These are phyloP conservation scores for Trichogramma pretiosum DNA, from an alignment of 1,140 invertebrate species.

Conservation along the genomic window DNA sequence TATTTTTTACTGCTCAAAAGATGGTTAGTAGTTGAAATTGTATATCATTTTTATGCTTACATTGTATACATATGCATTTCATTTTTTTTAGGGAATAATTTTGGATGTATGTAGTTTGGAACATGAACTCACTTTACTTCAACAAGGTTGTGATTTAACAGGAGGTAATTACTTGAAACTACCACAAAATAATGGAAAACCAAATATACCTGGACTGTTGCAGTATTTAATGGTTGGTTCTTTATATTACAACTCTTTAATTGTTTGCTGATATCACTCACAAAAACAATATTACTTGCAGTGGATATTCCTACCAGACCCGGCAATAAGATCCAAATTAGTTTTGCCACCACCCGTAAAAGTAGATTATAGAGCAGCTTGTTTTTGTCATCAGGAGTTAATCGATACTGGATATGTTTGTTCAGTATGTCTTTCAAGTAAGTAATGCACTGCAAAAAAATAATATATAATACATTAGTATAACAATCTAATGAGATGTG, in stretches of 20 bases:
- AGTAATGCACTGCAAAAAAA: slow-evolving; percentile 35
- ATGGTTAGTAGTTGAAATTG: slow-evolving; percentile 45
- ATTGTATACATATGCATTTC: not conserved
- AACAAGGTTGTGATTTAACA: slow-evolving; percentile 94
- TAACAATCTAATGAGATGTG: slow-evolving; percentile 20
- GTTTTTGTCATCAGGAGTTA: slow-evolving; percentile 95
- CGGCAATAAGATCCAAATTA: slow-evolving; percentile 67
- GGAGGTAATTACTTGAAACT: slow-evolving; percentile 81
- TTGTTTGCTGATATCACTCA: too few species aligned
- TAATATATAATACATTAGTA: not conserved
- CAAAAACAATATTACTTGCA: slow-evolving; percentile 39
- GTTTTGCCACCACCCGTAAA: slow-evolving; percentile 81
- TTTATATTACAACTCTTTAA: not conserved
- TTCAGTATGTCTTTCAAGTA: slow-evolving; percentile 93
- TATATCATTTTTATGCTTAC: too few species aligned
- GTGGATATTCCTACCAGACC: slow-evolving; percentile 91
- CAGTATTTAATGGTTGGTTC: slow-evolving; percentile 79
- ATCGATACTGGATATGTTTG: slow-evolving; percentile 96
- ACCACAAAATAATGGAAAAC: slow-evolving; percentile 46
- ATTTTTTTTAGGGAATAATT: slow-evolving; percentile 61
- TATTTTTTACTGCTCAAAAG: slow-evolving; percentile 91
- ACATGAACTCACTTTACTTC: slow-evolving; percentile 80
- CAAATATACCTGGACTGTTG: slow-evolving; percentile 62
- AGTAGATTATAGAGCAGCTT: slow-evolving; percentile 92
- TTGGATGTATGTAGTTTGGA: slow-evolving; percentile 91